Evolutionary conservation across 2,113 vertebrate species (phyloP).

Genomic region (Neolamprologus kungweensis): DNA sequence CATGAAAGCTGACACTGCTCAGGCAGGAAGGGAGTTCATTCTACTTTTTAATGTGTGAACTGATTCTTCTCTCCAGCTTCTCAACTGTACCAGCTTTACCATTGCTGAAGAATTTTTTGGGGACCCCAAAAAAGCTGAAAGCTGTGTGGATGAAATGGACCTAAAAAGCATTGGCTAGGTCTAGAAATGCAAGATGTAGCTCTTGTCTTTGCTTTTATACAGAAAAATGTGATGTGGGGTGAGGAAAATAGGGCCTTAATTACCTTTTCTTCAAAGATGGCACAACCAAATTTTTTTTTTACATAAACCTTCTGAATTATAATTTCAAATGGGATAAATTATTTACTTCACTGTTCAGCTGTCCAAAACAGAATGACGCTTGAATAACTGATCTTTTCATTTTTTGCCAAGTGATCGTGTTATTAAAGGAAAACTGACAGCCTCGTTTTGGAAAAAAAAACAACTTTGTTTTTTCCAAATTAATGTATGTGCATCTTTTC

Average conservation of each 20-base stretch:
- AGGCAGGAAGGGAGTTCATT: neutral
- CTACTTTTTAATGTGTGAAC: neutral
- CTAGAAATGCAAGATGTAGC: neutral
- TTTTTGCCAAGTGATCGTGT: slow-evolving; percentile 15
- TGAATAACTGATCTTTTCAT: neutral
- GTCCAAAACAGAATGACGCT: neutral
- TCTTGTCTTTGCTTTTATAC: neutral
- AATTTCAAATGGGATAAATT: slow-evolving; percentile 13
- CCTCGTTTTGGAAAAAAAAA: neutral
- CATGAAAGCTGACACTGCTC: neutral
- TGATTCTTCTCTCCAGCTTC: neutral
- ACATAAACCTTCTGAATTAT: neutral
- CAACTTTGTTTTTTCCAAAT: neutral
- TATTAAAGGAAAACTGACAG: slow-evolving; percentile 16
- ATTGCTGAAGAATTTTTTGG: neutral
- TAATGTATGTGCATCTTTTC: neutral
- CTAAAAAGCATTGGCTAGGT: neutral
- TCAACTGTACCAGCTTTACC: neutral
- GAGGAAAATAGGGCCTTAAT: neutral
- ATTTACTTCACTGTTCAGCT: slow-evolving; percentile 1
- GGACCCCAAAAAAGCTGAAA: neutral
- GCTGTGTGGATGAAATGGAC: neutral
- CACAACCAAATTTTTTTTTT: neutral
- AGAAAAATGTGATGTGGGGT: neutral
- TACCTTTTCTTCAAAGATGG: neutral